Percentiles rank a stretch among this genome's conserved stretches.
Conservation (phyloP, 1,140 invertebrate species). For the Adelges cooleyi region DNA sequence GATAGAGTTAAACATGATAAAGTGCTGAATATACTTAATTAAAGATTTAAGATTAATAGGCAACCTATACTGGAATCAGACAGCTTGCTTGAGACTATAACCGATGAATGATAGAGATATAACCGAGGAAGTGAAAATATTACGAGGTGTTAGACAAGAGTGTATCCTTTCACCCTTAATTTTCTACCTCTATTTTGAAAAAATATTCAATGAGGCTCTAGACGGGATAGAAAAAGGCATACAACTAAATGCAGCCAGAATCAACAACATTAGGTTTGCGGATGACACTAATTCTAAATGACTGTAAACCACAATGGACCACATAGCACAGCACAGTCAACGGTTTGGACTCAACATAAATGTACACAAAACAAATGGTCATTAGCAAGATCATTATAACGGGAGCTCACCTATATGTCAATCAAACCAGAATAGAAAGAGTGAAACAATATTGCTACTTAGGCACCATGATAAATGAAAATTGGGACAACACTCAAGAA, state of each 20-base stretch:
- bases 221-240: neutral
- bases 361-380: constrained; percentile 21
- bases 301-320: neutral
- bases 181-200: neutral
- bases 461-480: constrained; percentile 16
- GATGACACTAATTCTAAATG: constrained; percentile 19
- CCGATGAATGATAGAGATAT: too few species aligned
- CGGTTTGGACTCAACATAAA: constrained; percentile 20
- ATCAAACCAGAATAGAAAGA: neutral
- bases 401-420: neutral
- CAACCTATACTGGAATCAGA: neutral
- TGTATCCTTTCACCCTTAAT: neutral
- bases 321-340: neutral
- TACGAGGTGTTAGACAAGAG: neutral
- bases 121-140: neutral
- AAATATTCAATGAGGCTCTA: neutral
- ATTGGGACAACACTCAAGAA: constrained; percentile 6
- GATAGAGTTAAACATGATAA: constrained; percentile 26
- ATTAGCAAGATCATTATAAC: neutral
- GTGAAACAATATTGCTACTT: constrained; percentile 15
- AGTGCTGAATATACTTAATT: neutral
- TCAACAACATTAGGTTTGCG: constrained; percentile 27
- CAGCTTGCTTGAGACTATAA: too few species aligned
- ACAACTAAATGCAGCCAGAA: neutral
- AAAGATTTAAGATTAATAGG: neutral